These are phyloP conservation scores for Eurosta solidaginis DNA, from an alignment of 1,140 invertebrate species.

Conservation along the genomic window DNA sequence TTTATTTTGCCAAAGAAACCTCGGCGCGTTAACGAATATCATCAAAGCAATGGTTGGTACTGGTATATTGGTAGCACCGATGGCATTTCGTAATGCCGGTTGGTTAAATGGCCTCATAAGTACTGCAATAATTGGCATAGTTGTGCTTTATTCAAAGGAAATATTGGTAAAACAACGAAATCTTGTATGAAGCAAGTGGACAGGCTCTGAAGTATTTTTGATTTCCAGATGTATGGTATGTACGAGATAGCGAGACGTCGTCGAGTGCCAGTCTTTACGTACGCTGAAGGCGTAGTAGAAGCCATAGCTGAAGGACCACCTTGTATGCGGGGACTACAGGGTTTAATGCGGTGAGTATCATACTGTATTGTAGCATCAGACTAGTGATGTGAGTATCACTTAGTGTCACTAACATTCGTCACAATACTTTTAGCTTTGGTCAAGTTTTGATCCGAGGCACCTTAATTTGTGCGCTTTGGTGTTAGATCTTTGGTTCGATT, in stretches of 20 bases:
- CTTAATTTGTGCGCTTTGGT: no score
- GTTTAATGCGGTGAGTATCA: background rate
- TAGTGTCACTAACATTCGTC: no score
- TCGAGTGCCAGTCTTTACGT: constrained; percentile 68
- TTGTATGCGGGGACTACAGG: background rate
- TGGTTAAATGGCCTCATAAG: constrained; percentile 67
- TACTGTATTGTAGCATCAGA: no score
- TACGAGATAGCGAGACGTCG: constrained; percentile 61
- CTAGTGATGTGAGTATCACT: no score
- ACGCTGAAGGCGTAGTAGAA: constrained; percentile 69
- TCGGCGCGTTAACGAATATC: constrained; percentile 69
- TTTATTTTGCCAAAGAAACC: constrained; percentile 62
- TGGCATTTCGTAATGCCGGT: constrained; percentile 72
- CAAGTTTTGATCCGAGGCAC: no score
- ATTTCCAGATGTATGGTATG: constrained; percentile 25
- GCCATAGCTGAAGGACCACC: constrained; percentile 69
- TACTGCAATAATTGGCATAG: constrained; percentile 66
- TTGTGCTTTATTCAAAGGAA: background rate
- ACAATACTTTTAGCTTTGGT: no score
- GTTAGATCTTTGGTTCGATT: no score
- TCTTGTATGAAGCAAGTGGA: constrained; percentile 74
- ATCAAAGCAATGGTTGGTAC: constrained; percentile 75
- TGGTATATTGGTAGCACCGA: constrained; percentile 76
- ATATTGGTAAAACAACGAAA: constrained; percentile 62
- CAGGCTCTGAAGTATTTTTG: background rate